Percentiles rank a stretch among this genome's conserved stretches.
phyloP scores from a whole-genome alignment of 23 tunicate species.

The Styela clava region DNA sequence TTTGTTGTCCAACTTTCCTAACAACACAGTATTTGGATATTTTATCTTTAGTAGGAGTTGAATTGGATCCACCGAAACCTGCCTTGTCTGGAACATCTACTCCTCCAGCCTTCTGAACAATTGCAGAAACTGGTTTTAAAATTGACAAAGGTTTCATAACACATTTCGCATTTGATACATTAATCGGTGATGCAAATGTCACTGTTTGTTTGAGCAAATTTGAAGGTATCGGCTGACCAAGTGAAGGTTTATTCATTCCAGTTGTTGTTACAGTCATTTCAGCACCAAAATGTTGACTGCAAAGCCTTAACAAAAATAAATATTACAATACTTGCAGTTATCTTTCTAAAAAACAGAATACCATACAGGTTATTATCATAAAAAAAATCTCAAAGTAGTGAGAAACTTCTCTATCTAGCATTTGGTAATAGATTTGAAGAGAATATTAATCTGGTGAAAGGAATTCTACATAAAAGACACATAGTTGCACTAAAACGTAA shows the following conservation, averaged over 20 bases:
- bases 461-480: no score
- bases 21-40: background rate
- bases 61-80: background rate
- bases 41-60: background rate
- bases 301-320: background rate
- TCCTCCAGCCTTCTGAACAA: background rate
- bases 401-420: no score
- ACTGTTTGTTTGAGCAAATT: background rate
- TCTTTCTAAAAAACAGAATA: no score
- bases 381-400: no score
- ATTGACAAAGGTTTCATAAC: background rate
- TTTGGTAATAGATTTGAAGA: no score
- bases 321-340: no score
- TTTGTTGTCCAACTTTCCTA: constrained; percentile 12
- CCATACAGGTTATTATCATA: no score
- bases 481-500: no score
- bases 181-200: background rate
- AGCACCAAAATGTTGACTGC: constrained; percentile 16
- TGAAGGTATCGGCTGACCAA: background rate
- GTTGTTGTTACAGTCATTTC: background rate
- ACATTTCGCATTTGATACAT: background rate
- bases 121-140: background rate
- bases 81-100: background rate
- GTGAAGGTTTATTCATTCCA: background rate
- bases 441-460: no score